phyloP scores from a whole-genome alignment of 2,888 invertebrate genomes.

The Drosophila bunnanda region DNA sequence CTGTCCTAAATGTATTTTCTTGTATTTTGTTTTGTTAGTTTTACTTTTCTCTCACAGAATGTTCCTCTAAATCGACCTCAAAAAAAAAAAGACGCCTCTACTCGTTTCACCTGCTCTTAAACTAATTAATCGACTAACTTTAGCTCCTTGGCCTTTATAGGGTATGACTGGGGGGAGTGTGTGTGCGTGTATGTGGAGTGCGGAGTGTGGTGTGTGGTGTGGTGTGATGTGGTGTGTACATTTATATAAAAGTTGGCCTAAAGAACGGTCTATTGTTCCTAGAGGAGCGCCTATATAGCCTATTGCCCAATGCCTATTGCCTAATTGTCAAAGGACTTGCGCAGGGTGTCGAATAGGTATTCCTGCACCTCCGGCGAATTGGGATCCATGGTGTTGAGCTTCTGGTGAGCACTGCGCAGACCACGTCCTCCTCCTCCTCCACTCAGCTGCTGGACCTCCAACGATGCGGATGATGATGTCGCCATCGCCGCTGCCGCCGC shows the following conservation, averaged over 20 bases:
- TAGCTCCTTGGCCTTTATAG: constrained; percentile 10
- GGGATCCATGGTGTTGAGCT: constrained; percentile 87
- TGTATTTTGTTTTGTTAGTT: constrained; percentile 23
- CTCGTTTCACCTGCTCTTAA: constrained; percentile 39
- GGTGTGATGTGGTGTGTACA: constrained; percentile 27
- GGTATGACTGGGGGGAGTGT: not conserved
- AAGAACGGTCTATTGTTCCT: constrained; percentile 46
- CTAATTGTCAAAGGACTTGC: constrained; percentile 88
- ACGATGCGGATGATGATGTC: constrained; percentile 1
- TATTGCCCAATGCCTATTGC: constrained; percentile 13
- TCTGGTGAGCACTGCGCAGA: constrained; percentile 78
- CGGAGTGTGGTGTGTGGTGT: not conserved
- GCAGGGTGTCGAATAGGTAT: constrained; percentile 89
- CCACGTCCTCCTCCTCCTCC: constrained; percentile 9
- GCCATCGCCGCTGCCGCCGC: not conserved
- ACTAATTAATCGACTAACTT: constrained; percentile 60
- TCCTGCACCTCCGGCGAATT: constrained; percentile 89
- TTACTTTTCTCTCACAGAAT: constrained; percentile 46
- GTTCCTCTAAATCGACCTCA: constrained; percentile 29
- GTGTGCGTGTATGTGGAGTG: not conserved
- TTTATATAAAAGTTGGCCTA: constrained; percentile 78
- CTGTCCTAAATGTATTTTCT: constrained; percentile 17
- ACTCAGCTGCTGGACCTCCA: constrained; percentile 30
- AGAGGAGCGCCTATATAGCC: constrained; percentile 1
- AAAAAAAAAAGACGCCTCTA: constrained; percentile 51